A percentile compares a stretch with the other conserved stretches of the same genome.
phyloP scores from a whole-genome alignment of 2,888 invertebrate species.

The Cephus spinipes region DNA sequence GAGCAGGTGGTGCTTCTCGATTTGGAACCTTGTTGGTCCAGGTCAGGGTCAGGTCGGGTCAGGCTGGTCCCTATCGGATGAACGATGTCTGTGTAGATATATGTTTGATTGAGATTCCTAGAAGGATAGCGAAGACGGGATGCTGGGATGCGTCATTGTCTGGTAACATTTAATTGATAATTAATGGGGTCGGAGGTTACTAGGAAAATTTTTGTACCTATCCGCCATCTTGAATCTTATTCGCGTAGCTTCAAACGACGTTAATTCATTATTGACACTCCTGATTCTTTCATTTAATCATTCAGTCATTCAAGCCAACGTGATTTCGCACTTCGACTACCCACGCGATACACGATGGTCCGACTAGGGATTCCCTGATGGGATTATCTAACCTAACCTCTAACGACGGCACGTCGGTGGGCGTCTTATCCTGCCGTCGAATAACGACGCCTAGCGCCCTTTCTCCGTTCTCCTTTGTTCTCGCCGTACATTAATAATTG shows the following conservation, averaged over 20 bases:
- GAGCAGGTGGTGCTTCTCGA: constrained; percentile 53
- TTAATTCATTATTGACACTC: neutral
- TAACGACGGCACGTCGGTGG: neutral
- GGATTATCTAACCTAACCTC: neutral
- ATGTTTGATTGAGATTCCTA: neutral
- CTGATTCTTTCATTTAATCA: neutral
- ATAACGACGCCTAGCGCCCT: neutral
- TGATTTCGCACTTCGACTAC: neutral
- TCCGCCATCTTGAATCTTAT: neutral
- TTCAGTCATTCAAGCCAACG: neutral
- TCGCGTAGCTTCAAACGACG: neutral
- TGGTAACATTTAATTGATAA: neutral
- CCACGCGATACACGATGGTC: neutral
- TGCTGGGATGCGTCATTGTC: neutral
- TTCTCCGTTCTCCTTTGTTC: neutral
- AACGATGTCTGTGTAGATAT: neutral
- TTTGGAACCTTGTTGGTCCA: constrained; percentile 33
- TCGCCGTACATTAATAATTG: neutral
- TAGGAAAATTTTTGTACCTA: neutral
- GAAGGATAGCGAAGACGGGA: neutral
- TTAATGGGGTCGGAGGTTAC: neutral
- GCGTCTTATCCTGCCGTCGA: neutral
- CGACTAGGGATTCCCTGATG: neutral
- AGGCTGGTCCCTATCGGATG: neutral
- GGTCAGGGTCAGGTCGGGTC: constrained; percentile 28